Evolutionary conservation across 2,888 invertebrate species (phyloP), one percentile per base, ranked within the genome.

Genomic region (Lumbricus terrestris): DNA sequence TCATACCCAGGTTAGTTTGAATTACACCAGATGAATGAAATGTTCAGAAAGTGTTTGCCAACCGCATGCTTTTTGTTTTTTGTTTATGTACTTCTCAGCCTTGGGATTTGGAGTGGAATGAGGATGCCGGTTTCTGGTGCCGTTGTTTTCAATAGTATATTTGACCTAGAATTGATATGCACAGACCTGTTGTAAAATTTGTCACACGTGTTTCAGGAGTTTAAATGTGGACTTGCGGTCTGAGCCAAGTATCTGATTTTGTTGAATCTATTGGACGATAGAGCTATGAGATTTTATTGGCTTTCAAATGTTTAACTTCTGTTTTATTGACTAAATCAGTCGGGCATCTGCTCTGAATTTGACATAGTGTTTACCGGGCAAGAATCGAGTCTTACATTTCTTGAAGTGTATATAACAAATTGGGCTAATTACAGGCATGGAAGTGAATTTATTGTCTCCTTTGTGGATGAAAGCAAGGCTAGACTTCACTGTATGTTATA

Each of bases 1-100:
- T 89, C 89, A 42, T 90, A 90, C 69, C 85, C 85, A 35, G 85
- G 85, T 85, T 37, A 35, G 85, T 85, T 85, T 20, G 20, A 85
- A 6, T 35, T 85, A 16, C 15, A 16, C 69, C 29, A 11, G 8
- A n/a, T n/a, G n/a, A 69, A n/a, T n/a, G 6, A 69, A 69, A 69
- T 69, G 29, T 69, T 69, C 69, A 8, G n/a, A 69, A 69, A 69
- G 69, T 69, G 29, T 69, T 69, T 47, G 11, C 69, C 29, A 29
- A n/a, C n/a, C n/a, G 69, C 69, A 69, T 69, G 69, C 69, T 69
- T 69, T 29, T 29, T 29, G 29, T n/a, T n/a, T n/a, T n/a, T n/a
- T n/a, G n/a, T 69, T 69, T n/a, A 69, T 69, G n/a, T 69, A n/a
- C 69, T 69, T 69, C 13, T n/a, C n/a, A 69, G n/a, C 69, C 69